phyloP scores from a whole-genome alignment of 1,140 invertebrate genomes.

The Paraescarpia echinospica region DNA sequence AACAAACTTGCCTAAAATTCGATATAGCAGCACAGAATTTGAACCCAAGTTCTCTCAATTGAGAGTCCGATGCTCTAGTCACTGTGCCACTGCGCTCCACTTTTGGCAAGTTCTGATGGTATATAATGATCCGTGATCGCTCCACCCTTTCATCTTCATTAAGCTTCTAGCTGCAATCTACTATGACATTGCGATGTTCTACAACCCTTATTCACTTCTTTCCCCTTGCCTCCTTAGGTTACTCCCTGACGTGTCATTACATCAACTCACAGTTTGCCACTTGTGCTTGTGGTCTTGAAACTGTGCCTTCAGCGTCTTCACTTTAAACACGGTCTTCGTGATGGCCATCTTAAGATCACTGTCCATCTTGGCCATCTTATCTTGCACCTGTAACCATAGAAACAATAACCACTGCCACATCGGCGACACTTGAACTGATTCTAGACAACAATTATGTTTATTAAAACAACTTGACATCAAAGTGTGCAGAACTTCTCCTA shows the following conservation, averaged over 20 bases:
- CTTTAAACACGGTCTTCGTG: conserved; percentile 50
- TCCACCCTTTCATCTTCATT: background rate
- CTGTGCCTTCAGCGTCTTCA: conserved; percentile 52
- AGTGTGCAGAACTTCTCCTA: too few species aligned
- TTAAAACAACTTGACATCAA: too few species aligned
- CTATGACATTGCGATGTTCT: background rate
- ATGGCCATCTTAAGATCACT: conserved; percentile 45
- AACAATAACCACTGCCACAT: background rate
- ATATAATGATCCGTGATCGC: too few species aligned
- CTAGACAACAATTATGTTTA: conserved; percentile 4
- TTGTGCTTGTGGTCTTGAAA: conserved; percentile 56
- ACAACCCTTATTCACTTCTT: background rate
- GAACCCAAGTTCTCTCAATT: too few species aligned
- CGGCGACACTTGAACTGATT: background rate
- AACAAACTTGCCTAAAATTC: too few species aligned
- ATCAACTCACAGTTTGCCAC: conserved; percentile 42
- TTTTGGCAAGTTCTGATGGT: too few species aligned
- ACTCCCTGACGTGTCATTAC: background rate
- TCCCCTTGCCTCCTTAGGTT: background rate
- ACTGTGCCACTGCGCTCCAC: too few species aligned
- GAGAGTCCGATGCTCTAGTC: too few species aligned
- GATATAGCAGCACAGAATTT: too few species aligned
- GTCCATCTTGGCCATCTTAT: conserved; percentile 43
- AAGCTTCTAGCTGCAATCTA: background rate
- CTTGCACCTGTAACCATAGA: conserved; percentile 30